Conservation (phyloP, 2,113 vertebrate genomes). For the Saguinus midas region DNA sequence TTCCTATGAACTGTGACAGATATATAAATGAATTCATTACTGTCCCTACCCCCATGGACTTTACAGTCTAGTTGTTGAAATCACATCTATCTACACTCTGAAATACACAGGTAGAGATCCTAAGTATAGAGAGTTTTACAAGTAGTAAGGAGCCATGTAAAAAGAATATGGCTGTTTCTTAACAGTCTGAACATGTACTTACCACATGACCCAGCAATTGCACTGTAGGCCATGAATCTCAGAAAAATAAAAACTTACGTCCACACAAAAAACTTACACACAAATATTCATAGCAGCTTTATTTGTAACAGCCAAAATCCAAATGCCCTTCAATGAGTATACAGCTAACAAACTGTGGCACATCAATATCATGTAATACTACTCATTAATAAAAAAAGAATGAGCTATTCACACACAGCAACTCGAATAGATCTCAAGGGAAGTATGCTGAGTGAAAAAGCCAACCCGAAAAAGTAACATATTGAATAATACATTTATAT, state of each 20-base stretch:
- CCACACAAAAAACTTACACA: background rate
- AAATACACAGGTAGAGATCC: background rate
- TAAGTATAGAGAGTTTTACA: background rate
- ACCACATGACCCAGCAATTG: background rate
- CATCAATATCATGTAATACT: background rate
- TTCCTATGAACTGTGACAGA: background rate
- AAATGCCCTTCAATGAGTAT: background rate
- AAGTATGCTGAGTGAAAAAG: background rate
- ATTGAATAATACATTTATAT: background rate
- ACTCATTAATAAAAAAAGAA: background rate
- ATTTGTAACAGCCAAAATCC: background rate
- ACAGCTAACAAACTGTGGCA: background rate
- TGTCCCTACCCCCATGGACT: background rate
- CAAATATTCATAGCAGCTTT: background rate
- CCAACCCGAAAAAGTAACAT: background rate
- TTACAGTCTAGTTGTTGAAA: background rate
- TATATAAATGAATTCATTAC: background rate
- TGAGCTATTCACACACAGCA: background rate
- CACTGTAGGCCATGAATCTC: background rate
- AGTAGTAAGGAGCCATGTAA: background rate
- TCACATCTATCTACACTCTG: background rate
- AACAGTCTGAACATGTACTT: background rate
- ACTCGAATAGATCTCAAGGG: background rate
- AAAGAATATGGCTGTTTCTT: background rate
- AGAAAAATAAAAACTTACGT: background rate